phyloP scores from a whole-genome alignment of 2,797 vertebrate genomes.

The Sebastes goodei region DNA sequence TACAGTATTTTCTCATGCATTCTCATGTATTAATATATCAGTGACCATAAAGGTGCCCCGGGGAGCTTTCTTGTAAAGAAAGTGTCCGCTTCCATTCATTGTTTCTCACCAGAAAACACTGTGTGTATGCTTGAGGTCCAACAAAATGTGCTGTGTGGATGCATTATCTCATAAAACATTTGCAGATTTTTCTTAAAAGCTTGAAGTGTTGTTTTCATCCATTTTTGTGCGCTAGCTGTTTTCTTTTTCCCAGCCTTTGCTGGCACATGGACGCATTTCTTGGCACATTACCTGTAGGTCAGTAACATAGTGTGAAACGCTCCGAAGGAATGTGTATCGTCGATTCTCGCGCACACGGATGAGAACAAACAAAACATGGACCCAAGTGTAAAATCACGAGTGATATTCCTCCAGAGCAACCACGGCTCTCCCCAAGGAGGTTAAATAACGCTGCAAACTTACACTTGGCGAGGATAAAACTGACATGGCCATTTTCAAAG shows the following conservation, averaged over 20 bases:
- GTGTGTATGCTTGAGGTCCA: background rate
- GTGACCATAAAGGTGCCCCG: background rate
- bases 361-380: background rate
- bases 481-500: background rate
- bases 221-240: background rate
- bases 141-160: background rate
- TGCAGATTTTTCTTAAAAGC: background rate
- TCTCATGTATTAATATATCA: background rate
- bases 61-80: background rate
- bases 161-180: background rate
- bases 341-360: background rate
- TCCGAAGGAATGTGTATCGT: background rate
- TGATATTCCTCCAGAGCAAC: no score
- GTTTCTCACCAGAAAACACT: background rate
- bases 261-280: background rate
- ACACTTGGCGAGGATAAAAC: background rate
- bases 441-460: background rate
- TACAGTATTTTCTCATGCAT: background rate
- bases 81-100: background rate
- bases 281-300: background rate
- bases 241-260: background rate
- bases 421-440: background rate
- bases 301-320: background rate
- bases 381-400: accelerated
- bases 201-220: background rate